phyloP scores from a whole-genome alignment of 1,140 invertebrate species.

The Drosophila santomea region DNA sequence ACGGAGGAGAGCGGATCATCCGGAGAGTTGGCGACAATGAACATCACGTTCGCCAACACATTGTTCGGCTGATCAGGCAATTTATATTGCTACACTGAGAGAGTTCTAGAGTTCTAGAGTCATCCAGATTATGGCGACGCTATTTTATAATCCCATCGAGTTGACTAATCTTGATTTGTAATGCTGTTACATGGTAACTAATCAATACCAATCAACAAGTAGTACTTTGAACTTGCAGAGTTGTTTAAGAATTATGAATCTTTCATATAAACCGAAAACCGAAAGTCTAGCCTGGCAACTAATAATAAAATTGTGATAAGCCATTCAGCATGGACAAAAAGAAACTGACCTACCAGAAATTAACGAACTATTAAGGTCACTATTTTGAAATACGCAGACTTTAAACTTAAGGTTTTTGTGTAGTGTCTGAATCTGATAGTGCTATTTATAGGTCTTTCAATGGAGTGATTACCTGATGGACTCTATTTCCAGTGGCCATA shows the following conservation, averaged over 20 bases:
- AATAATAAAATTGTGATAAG: not conserved
- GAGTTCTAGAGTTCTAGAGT: no score
- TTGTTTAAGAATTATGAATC: not conserved
- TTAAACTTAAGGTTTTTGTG: conserved; percentile 12
- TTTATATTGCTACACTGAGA: conserved; percentile 32
- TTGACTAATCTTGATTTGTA: not conserved
- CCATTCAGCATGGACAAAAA: not conserved
- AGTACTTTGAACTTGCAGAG: not conserved
- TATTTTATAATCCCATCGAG: not conserved
- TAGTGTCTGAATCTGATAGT: conserved; percentile 13
- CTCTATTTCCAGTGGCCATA: conserved; percentile 25
- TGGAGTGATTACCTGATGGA: conserved; percentile 9
- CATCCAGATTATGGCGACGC: not conserved
- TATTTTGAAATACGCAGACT: conserved; percentile 4
- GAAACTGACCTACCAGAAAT: conserved; percentile 29
- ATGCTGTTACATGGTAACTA: not conserved
- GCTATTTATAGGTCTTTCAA: conserved; percentile 5
- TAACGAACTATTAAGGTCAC: conserved; percentile 1
- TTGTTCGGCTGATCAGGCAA: conserved; percentile 24
- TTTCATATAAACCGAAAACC: not conserved
- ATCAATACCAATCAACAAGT: not conserved
- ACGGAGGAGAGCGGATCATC: conserved; percentile 10
- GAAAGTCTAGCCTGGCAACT: conserved; percentile 10
- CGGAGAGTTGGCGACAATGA: conserved; percentile 34
- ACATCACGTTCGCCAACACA: conserved; percentile 26